Evolutionary conservation across 2,113 vertebrate genomes (phyloP), one percentile per base, ranked within the genome.

Genomic region (Pitta sordida): DNA sequence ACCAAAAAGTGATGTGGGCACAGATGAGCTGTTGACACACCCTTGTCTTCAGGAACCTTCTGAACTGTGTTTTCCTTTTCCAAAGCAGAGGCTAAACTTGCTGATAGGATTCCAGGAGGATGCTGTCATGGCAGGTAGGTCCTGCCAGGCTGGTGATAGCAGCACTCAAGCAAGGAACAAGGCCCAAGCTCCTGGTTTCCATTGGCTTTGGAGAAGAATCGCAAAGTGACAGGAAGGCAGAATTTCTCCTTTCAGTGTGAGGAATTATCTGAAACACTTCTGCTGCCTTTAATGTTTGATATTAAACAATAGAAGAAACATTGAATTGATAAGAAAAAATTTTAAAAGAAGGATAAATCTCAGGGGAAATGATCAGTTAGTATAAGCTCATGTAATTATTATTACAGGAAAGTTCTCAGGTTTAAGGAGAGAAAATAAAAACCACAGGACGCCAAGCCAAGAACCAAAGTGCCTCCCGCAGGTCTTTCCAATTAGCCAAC

Each of bases 371-470:
- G 1, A 43, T 51, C 48, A 8, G 55, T 53, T 74, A 34, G 29
- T 32, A 17, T n/a, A 81, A 84, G 27, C 56, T 70, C 55, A 58
- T 44, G 12, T 44, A 10, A 15, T 81, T 65, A 21, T 56, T 81
- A 27, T 46, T 85, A 16, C 12, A 80, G 34, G 53, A 46, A 46
- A 59, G 30, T 65, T 85, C 30, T 93, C 34, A 52, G 48, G 44
- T 93, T 93, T 58, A 91, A 73, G 37, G 59, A 87, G 62, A 69
- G 70, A 62, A 83, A 76, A 92, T 30, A 76, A 93, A n/a, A 94
- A 70, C 62, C 37, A 34, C 17, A 11, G 37, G 21, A 77, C 34
- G 34, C 5, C 34, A 85, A 77, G 60, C 59, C 78, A 85, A 93
- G 51, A 63, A 0, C 52, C 48, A 68, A 76, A 90, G 83, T 49